These are phyloP conservation scores for Mus pahari DNA, from an alignment of 2,113 vertebrate genomes.

Conservation along the genomic window DNA sequence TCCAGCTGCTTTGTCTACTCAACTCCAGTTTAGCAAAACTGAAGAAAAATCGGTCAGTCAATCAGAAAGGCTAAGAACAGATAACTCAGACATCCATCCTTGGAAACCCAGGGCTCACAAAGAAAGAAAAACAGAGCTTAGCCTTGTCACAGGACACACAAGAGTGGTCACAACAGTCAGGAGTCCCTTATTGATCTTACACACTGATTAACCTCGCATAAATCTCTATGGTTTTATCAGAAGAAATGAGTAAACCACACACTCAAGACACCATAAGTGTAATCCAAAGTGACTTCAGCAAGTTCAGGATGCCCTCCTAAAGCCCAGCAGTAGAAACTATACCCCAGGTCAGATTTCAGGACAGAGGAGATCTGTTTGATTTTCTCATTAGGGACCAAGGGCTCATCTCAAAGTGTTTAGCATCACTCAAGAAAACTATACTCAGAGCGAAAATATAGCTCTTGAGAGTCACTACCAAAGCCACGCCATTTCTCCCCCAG, in stretches of 20 bases:
- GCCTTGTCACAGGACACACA: not conserved
- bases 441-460: not conserved
- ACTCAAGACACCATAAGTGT: not conserved
- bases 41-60: not conserved
- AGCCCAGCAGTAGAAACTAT: not conserved
- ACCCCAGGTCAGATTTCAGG: not conserved
- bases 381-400: not conserved
- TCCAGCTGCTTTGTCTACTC: not conserved
- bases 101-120: not conserved
- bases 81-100: not conserved
- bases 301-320: not conserved
- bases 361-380: not conserved
- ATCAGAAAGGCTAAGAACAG: slow-evolving; percentile 16
- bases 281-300: not conserved
- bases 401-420: not conserved
- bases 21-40: slow-evolving; percentile 3
- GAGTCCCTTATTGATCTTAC: not conserved
- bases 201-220: not conserved
- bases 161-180: not conserved
- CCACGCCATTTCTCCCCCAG: not conserved
- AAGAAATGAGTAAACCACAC: not conserved
- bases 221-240: not conserved
- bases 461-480: not conserved
- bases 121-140: not conserved
- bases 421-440: not conserved